A percentile compares a stretch with the other conserved stretches of the same genome.
phyloP scores from a whole-genome alignment of 1,140 invertebrate species.

The Antheraea mylitta region DNA sequence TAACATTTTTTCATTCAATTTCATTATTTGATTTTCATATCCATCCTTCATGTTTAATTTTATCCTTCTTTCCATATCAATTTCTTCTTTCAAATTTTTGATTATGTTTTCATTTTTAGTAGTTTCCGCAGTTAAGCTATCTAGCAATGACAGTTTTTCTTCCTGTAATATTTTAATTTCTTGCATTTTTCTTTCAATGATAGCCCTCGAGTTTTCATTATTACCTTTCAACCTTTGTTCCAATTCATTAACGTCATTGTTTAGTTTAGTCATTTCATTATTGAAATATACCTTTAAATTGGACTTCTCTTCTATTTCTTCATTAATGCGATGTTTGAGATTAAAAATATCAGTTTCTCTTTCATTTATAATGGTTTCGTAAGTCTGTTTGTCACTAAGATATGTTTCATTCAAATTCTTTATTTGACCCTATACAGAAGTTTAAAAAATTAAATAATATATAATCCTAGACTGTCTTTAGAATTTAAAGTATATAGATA shows the following conservation, averaged over 20 bases:
- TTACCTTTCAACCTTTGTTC: constrained; percentile 52
- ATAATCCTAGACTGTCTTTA: neutral
- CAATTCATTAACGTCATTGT: constrained; percentile 58
- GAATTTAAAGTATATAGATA: neutral
- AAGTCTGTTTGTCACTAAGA: constrained; percentile 39
- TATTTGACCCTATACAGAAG: constrained; percentile 46
- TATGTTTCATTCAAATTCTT: constrained; percentile 41
- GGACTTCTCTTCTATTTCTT: constrained; percentile 58
- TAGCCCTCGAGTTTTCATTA: constrained; percentile 40
- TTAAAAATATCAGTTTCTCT: constrained; percentile 50
- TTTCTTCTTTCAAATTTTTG: constrained; percentile 43
- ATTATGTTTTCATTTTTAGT: constrained; percentile 54
- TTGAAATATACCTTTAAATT: constrained; percentile 41
- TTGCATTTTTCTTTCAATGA: constrained; percentile 53
- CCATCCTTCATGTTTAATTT: constrained; percentile 56
- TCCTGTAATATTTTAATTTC: constrained; percentile 64
- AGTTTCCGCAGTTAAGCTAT: constrained; percentile 53
- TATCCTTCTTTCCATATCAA: constrained; percentile 49
- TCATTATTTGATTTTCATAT: constrained; percentile 64
- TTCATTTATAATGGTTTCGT: constrained; percentile 37
- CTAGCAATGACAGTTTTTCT: constrained; percentile 54
- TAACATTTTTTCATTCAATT: constrained; percentile 62
- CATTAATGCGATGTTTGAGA: constrained; percentile 57
- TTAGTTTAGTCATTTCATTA: constrained; percentile 50
- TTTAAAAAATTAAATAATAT: neutral